Evolutionary conservation across 2,797 vertebrate species (phyloP).

Genomic region (Apogon hyalosoma): DNA sequence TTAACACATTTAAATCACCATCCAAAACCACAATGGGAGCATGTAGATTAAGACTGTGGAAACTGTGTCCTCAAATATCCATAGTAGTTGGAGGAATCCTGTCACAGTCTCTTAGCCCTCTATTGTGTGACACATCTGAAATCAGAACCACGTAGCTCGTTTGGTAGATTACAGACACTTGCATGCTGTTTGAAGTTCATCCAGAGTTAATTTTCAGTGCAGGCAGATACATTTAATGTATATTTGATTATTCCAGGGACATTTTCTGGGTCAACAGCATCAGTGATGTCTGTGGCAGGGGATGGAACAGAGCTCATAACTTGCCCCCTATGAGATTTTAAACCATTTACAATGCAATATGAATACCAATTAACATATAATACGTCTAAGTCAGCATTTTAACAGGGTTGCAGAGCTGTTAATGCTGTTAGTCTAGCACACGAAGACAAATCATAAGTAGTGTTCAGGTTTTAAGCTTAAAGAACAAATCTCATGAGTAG

Average conservation of each 20-base stretch:
- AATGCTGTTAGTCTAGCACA: not conserved
- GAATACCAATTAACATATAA: constrained; percentile 19
- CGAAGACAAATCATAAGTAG: not conserved
- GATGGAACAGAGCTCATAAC: constrained; percentile 28
- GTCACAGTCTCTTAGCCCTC: constrained; percentile 26
- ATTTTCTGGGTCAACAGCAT: constrained; percentile 69
- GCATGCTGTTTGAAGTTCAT: constrained; percentile 70
- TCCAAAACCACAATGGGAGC: constrained; percentile 9
- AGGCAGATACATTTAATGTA: constrained; percentile 59
- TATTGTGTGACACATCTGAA: constrained; percentile 37
- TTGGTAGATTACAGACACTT: constrained; percentile 52
- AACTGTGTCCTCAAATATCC: constrained; percentile 26
- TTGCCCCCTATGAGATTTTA: constrained; percentile 32
- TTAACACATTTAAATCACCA: not conserved
- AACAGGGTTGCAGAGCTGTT: constrained; percentile 2
- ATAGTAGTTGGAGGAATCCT: constrained; percentile 6
- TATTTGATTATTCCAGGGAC: constrained; percentile 69
- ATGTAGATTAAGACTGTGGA: constrained; percentile 17
- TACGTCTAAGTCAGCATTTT: constrained; percentile 22
- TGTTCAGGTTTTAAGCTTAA: constrained; percentile 11
- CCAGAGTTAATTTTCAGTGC: constrained; percentile 49
- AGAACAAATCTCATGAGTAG: not conserved
- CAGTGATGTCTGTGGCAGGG: constrained; percentile 28
- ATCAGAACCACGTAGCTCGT: constrained; percentile 42
- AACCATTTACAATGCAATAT: constrained; percentile 25